These are phyloP conservation scores for Cynopterus sphinx DNA, from an alignment of 2,797 vertebrate genomes.

Conservation along the genomic window DNA sequence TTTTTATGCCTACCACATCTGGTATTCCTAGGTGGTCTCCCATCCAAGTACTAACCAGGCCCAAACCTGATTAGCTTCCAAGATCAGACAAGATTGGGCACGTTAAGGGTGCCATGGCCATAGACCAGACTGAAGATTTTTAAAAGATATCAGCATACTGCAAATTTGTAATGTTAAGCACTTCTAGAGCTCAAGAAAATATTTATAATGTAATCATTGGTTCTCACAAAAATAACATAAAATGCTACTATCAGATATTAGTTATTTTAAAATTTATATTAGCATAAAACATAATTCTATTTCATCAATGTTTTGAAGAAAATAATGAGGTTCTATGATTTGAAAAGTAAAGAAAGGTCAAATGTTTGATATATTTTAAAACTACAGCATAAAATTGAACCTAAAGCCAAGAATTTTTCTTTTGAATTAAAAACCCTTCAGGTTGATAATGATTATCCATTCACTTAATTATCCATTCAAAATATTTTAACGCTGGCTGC, in stretches of 20 bases:
- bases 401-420: background rate
- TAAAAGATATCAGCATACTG: background rate
- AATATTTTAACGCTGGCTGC: background rate
- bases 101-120: too few relatives aligned
- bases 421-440: background rate
- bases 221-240: background rate
- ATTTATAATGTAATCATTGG: background rate
- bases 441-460: background rate
- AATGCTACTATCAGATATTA: background rate
- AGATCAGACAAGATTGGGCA: too few relatives aligned
- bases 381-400: background rate
- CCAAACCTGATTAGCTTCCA: too few relatives aligned
- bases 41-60: too few relatives aligned
- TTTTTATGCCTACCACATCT: too few relatives aligned
- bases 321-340: background rate
- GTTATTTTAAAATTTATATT: background rate
- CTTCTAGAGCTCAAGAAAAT: background rate
- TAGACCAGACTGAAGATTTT: background rate
- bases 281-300: background rate
- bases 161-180: background rate
- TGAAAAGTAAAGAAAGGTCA: background rate
- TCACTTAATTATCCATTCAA: background rate
- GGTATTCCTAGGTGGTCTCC: too few relatives aligned
- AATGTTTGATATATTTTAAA: slow-evolving; percentile 17
- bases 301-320: background rate